Conservation (phyloP, 1,140 invertebrate species). For the Anadara kagoshimensis region DNA sequence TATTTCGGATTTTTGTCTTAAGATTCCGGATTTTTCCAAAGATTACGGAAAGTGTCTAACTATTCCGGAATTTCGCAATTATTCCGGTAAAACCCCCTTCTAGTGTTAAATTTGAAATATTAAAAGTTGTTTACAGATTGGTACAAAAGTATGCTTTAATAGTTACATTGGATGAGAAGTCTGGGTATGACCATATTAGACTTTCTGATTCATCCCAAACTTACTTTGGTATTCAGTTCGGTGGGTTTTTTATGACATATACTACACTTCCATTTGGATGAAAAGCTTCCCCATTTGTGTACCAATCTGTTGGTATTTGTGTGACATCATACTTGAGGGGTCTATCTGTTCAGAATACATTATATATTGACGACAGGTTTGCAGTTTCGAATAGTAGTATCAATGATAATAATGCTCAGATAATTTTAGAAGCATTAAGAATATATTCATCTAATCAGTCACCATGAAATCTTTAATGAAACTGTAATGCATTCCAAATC, state of each 20-base stretch:
- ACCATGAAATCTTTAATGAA: too few relatives aligned
- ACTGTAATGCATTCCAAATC: too few relatives aligned
- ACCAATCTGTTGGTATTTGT: slow-evolving; percentile 21
- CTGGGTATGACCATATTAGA: slow-evolving; percentile 37
- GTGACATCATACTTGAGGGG: background rate
- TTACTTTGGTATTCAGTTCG: slow-evolving; percentile 42
- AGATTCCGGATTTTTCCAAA: too few relatives aligned
- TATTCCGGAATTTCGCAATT: too few relatives aligned
- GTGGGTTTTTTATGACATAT: slow-evolving; percentile 26
- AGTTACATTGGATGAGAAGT: slow-evolving; percentile 32
- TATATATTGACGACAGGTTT: slow-evolving; percentile 22
- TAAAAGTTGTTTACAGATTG: slow-evolving; percentile 14
- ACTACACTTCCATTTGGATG: too few relatives aligned
- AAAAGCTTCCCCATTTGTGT: slow-evolving; percentile 35
- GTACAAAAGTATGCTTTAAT: slow-evolving; percentile 18
- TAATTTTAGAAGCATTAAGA: too few relatives aligned
- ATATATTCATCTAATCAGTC: too few relatives aligned
- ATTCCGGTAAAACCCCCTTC: too few relatives aligned
- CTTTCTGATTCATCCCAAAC: slow-evolving; percentile 11
- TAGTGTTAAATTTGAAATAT: slow-evolving; percentile 30
- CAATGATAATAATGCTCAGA: too few relatives aligned
- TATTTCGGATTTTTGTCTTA: too few relatives aligned
- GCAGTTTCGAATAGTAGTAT: background rate
- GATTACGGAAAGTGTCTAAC: too few relatives aligned
- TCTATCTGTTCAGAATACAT: too few relatives aligned